Evolutionary conservation across 2,888 invertebrate species (phyloP), one percentile per base, ranked within the genome.

Genomic region (Pedicia rivosa): DNA sequence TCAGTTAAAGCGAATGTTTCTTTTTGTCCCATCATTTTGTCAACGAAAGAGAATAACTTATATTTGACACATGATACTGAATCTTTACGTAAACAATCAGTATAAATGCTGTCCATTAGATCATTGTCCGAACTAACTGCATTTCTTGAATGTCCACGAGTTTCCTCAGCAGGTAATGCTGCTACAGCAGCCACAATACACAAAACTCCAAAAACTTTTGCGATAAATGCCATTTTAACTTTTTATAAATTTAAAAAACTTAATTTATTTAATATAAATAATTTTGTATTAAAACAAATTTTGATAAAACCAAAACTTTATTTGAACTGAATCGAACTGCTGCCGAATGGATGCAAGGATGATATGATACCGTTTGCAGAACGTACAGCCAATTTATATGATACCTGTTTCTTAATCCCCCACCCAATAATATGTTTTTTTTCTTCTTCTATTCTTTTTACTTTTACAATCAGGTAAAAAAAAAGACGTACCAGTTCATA

Each of bases 31-130:
- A 84, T 66, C 67, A 81, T 78, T 61, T 84, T 84, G 65, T 86
- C 86, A 47, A 86, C 80, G 61, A 78, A 83, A 15, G 80, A 76
- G 66, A 84, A 82, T 54, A 86, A 72, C 57, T 84, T 86, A 67
- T 82, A 81, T 59, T 84, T 86, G 50, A 86, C 73, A 58, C 86
- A 86, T 59, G 79, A 76, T 47, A 80, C 74, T 19, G 84, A 82
- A 54, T 84, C 84, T 60, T 84, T 86, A 50, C 75, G 71, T 44
- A 82, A 62, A 55, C 86, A 86, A 51, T 86, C 86, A 50, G 67
- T 67, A 57, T 78, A 78, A 54, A 77, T 76, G 50, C 75, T 66
- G 51, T 79, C 77, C 65, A 84, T 74, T 42, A 83, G 70, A 50
- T 86, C 84, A 54, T 79, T 82, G 50, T 80, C 80, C 35, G 71